Base-by-base conservation (phyloP, 2,888 invertebrate species). In the Camptogramma bilineatum region DNA sequence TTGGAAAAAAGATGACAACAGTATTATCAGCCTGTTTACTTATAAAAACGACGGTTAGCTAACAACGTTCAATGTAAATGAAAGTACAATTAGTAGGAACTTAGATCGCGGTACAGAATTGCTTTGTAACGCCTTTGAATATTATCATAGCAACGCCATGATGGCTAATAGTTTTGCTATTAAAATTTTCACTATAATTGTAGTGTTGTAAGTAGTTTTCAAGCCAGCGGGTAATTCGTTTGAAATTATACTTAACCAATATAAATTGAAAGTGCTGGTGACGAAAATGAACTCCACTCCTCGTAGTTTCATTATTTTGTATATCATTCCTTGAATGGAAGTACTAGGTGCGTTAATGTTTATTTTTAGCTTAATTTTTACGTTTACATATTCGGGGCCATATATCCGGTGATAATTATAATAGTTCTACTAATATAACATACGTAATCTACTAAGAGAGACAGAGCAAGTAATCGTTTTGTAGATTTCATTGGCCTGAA, bases 321-420 rank as follows among this genome's bases (percentile, higher is more conserved):
- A 85, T 85, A 86, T 84, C 83, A 83, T 83, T 82, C 75, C 79
- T 69, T 62, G 62, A 62, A 65, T 73, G 74, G 70, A 77, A 70
- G 74, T 64, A 70, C 71, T 64, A 54, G 24, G 21, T 70, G 69
- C 65, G 56, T 54, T 53, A 1, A 57, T 47, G 17, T 51, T 62
- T 60, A 31, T 60, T 71, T 74, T 76, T 56, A 68, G 62, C 63
- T 72, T 68, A 65, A 64, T 68, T 74, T 81, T 85, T 82, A 76
- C 64, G 75, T 82, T 80, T 73, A 62, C 71, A 74, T 78, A 73
- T 78, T 57, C 72, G 81, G 82, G 82, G 87, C 86, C 87, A 86
- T 87, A 84, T 75, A 67, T 77, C 80, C 78, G 72, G 83, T 86
- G 85, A 85, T 85, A 82, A 69, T 39, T 39, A 56, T 56, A 31